A percentile compares a stretch with the other conserved stretches of the same genome.
phyloP scores from a whole-genome alignment of 2,113 vertebrate species.

The Stegastes partitus region DNA sequence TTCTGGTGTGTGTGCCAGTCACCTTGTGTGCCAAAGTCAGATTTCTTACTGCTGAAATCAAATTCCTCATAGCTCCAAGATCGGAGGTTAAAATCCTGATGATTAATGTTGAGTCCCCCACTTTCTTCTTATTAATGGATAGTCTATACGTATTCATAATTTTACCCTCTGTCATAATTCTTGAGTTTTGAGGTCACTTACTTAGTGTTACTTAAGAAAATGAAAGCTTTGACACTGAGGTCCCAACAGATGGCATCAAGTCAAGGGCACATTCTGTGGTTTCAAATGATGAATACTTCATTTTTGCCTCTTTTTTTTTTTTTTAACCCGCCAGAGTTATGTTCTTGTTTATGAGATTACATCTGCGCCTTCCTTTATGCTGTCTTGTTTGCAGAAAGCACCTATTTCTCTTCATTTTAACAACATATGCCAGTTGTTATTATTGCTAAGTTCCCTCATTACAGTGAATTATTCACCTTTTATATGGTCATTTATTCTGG shows the following conservation, averaged over 20 bases:
- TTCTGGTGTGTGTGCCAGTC: conserved; percentile 37
- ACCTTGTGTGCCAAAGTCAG: conserved; percentile 59
- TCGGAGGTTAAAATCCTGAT: conserved; percentile 69
- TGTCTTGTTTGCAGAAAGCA: conserved; percentile 57
- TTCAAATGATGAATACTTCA: conserved; percentile 50
- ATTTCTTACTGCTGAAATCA: conserved; percentile 51
- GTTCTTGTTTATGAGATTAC: conserved; percentile 66
- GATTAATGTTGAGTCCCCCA: conserved; percentile 73
- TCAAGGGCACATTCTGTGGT: conserved; percentile 76
- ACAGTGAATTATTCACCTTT: conserved; percentile 79
- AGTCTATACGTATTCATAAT: conserved; percentile 71
- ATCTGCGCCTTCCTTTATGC: conserved; percentile 51
- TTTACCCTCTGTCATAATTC: conserved; percentile 74
- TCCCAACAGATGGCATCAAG: conserved; percentile 71
- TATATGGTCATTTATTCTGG: conserved; percentile 74
- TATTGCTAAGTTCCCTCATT: conserved; percentile 81
- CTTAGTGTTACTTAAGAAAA: conserved; percentile 83
- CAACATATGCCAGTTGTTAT: conserved; percentile 76
- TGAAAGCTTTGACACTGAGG: conserved; percentile 78
- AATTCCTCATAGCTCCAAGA: conserved; percentile 55
- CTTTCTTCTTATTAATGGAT: conserved; percentile 74
- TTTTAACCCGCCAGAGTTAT: conserved; percentile 65
- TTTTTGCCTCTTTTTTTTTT: conserved; percentile 58
- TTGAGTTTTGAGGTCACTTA: conserved; percentile 74
- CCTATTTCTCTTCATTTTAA: conserved; percentile 75